Base-by-base conservation (phyloP, 2,113 vertebrate species). In the Nannobrachium achirus region DNA sequence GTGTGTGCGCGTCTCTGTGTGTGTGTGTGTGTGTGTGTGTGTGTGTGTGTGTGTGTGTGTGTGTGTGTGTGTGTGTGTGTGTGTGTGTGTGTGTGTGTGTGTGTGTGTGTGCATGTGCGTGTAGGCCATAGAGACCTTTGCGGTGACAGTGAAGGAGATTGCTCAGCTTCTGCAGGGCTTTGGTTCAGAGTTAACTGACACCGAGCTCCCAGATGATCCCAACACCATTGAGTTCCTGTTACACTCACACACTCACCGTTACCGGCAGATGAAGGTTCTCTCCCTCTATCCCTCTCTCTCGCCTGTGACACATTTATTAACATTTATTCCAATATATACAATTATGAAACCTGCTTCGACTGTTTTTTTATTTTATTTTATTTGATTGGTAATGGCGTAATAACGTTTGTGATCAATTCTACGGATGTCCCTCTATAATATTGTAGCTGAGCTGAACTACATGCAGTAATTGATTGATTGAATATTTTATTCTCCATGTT, bases 51-150 rank as follows among this genome's bases (percentile, higher is more conserved):
- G 7, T 60, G 44, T 73, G 8, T 38, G 46, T 50, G 25, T 40
- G 40, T 44, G 40, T 44, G 40, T 19, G 16, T 44, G 16, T 19
- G 15, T 19, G 57, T 11, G 0, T 45, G 57, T 45, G 41, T 19
- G 39, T 55, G 39, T 46, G 44, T 40, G 25, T 16, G 25, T 40
- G 13, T 19, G 20, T 14, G 33, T 19, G 38, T 19, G 18, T 41
- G 8, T 69, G 9, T 78, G 20, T 63, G 55, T 78, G 62, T 91
- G 63, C 86, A 72, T 52, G n/a, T 91, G 63, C 86, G 73, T 52
- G n/a, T 87, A 99, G 98, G 95, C 96, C 3, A 98, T 99, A 5
- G 98, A 98, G 93, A 96, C 94, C 4, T 99, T 99, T 92, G 98
- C 97, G 0, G 92, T 99, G 49, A 97, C 95, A 0, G 98, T 99